A percentile compares a stretch with the other conserved stretches of the same genome.
These are phyloP conservation scores for Pandemis cinnamomeana DNA, from an alignment of 2,888 invertebrate species.

Conservation along the genomic window DNA sequence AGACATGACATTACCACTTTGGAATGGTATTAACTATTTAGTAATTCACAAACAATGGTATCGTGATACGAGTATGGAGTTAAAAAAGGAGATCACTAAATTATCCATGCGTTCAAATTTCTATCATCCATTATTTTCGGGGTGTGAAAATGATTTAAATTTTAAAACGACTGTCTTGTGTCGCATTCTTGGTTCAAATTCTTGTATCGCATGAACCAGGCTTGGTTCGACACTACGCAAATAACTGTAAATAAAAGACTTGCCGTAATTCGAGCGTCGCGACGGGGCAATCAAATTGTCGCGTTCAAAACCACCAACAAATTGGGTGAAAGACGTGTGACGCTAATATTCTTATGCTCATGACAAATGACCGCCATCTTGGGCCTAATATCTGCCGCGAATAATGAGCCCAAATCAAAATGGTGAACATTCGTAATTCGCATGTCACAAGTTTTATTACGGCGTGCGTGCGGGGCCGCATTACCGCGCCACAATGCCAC, in stretches of 20 bases:
- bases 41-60: no score
- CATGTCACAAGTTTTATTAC: conserved; percentile 66
- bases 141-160: not conserved
- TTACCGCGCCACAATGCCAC: conserved; percentile 52
- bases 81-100: no score
- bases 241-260: conserved; percentile 38
- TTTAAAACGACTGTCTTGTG: not conserved
- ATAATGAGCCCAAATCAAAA: conserved; percentile 71
- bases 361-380: conserved; percentile 78
- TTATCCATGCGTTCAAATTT: no score
- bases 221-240: conserved; percentile 11
- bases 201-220: conserved; percentile 1
- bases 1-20: not conserved
- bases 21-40: no score
- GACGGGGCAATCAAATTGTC: conserved; percentile 56
- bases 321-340: conserved; percentile 79
- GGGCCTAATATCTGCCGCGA: conserved; percentile 57
- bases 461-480: conserved; percentile 56
- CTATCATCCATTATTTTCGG: no score
- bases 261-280: conserved; percentile 41
- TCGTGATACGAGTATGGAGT: no score
- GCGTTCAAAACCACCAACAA: conserved; percentile 68
- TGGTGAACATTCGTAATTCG: conserved; percentile 67
- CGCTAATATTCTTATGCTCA: conserved; percentile 72
- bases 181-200: not conserved